These are phyloP conservation scores for Corythornis cristatus DNA, from an alignment of 2,113 vertebrate species.

Conservation along the genomic window DNA sequence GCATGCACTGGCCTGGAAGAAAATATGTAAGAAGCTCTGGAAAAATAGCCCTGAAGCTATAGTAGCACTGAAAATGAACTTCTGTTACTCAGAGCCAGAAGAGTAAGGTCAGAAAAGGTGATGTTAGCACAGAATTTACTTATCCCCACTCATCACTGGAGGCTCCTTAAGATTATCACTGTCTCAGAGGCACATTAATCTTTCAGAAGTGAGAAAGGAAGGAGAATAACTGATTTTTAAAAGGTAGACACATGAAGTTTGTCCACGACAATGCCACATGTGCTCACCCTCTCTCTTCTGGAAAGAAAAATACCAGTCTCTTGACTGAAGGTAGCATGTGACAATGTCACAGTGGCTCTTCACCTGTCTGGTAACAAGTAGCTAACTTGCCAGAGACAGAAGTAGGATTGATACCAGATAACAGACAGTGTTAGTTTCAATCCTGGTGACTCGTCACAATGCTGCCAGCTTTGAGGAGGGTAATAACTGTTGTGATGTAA, in stretches of 20 bases:
- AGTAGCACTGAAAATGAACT: background rate
- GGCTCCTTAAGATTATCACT: background rate
- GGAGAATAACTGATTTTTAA: background rate
- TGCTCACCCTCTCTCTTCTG: background rate
- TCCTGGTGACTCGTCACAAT: background rate
- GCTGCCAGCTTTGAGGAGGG: background rate
- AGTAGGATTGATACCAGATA: background rate
- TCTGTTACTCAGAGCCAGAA: slow-evolving; percentile 6
- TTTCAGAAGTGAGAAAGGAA: background rate
- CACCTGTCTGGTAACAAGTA: background rate
- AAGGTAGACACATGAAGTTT: background rate
- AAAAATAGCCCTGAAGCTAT: slow-evolving; percentile 13
- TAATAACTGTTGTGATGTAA: background rate
- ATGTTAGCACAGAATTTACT: background rate
- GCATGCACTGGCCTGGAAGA: background rate
- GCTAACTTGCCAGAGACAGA: background rate
- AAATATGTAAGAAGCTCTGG: background rate
- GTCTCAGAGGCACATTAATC: background rate
- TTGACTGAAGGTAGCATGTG: background rate
- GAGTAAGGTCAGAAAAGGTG: background rate
- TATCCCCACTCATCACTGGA: background rate
- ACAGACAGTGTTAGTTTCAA: background rate
- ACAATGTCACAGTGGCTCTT: background rate
- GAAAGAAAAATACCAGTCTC: background rate
- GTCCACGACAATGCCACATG: background rate